Evolutionary conservation across 2,797 vertebrate species (phyloP), one percentile per base, ranked within the genome.

Genomic region (Sebastes hubbsi): DNA sequence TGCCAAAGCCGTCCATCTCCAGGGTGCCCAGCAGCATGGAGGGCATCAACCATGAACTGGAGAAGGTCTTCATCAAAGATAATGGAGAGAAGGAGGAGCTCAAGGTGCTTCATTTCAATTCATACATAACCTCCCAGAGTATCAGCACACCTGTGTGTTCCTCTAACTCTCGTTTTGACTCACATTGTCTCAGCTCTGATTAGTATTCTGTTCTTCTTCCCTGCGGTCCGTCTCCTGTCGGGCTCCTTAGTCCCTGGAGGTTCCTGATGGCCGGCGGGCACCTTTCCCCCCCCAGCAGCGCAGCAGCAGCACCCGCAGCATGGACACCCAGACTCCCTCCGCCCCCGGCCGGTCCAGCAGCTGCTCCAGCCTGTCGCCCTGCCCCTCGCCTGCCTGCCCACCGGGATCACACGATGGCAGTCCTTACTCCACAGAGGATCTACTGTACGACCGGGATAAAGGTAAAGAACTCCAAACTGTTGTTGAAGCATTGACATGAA

Each of bases 1-100:
- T 98, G 95, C 97, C 98, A 91, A 99, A 99, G 96, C 96, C 98
- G 77, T 94, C 97, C 78, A 96, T 97, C 95, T 98, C 97, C 83
- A 96, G 98, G 92, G 97, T 98, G 30, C 96, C 98, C 87, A 99
- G 97, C 95, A 99, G 96, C 91, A 98, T 99, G 92, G 98, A 99
- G 95, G 98, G 98, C 93, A 99, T 99, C 95, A 99, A 99, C 93
- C 98, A 99, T 0, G 98, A 99, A 94, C 94, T 99, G 93, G 98
- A 99, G 95, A 99, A 98, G 94, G 98, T 99, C 79, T 99, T 99
- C 92, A 99, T 99, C 94, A 97, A 96, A 88, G 98, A 99, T 80
- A 93, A 95, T 20, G 97, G 95, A 72, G 98, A 98, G 84, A 99
- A 98, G 83, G 98, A 99, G 77, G 98, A 99, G 89, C 93, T 97